A percentile compares a stretch with the other conserved stretches of the same genome.
Evolutionary conservation across 30 jellyfish, hydroid and myxozoan species (phyloP).

Genomic region (Aurelia aurita complex sp. Pacific): DNA sequence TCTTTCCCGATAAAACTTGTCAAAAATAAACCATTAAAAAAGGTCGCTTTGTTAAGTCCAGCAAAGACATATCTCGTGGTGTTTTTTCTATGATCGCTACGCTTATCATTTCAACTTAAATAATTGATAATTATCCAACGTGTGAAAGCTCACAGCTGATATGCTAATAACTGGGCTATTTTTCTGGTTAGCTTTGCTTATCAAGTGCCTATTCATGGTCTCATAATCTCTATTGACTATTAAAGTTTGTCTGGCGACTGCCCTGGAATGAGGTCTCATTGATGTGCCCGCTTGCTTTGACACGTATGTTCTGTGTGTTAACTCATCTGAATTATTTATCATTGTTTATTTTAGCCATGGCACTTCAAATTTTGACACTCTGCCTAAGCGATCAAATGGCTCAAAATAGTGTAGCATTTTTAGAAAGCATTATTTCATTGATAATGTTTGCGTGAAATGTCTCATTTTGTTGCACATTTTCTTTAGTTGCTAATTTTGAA

Average conservation of each 20-base stretch:
- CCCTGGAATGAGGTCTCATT: conserved; percentile 7
- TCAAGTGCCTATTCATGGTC: conserved; percentile 46
- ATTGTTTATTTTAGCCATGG: background rate
- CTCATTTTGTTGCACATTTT: too few species aligned
- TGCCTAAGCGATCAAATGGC: too few species aligned
- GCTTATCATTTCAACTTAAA: background rate
- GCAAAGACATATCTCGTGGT: background rate
- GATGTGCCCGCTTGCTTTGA: conserved; percentile 26
- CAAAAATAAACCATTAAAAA: too few species aligned
- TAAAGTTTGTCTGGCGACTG: conserved; percentile 33
- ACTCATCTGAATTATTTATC: background rate
- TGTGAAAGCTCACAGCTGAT: conserved; percentile 7
- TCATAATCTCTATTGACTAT: conserved; percentile 39
- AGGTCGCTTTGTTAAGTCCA: too few species aligned
- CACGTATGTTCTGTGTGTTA: conserved; percentile 7
- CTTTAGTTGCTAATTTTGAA: too few species aligned
- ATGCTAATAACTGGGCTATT: conserved; percentile 12
- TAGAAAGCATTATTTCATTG: too few species aligned
- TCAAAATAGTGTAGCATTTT: too few species aligned
- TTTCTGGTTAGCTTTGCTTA: conserved; percentile 1
- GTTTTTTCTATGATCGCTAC: background rate
- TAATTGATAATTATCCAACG: background rate
- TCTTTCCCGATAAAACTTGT: too few species aligned
- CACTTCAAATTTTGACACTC: too few species aligned
- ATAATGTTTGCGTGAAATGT: too few species aligned